Evolutionary conservation across 1,140 invertebrate species (phyloP), one percentile per base, ranked within the genome.

Genomic region (Plutomurus gul): DNA sequence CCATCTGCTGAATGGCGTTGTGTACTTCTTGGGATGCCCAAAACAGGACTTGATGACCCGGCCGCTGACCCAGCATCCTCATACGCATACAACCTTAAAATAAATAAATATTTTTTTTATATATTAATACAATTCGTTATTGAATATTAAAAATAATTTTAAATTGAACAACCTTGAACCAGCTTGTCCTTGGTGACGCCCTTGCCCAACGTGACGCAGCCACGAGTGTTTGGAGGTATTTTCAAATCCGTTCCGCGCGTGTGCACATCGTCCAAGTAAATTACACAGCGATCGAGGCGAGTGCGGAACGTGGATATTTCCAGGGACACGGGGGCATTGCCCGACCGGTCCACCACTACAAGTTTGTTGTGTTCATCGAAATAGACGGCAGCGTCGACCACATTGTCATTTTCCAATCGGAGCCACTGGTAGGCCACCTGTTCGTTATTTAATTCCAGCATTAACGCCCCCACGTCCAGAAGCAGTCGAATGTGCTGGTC

Each of bases 221-320:
- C 82, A 25, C 56, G 18, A 4, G 47, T 56, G 4, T 46, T 56
- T 1, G 30, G 30, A 8, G 81, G 81, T 8, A 83, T 49, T 76
- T 81, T 83, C 18, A 83, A 46, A 47, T 83, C 82, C 13, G 82
- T 83, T 4, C 82, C 82, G 16, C 82, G 71, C 20, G 82, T 83
- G 43, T 83, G 82, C 1, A 74, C 56, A 40, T 83, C 82, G 37
- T 83, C 82, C 72, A 83, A 70, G 37, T 82, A 83, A 56, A 83
- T 77, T 16, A 75, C 75, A 16, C 77, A 79, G 5, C 56, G 18
- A 10, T 80, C 77, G 36, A 82, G 30, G 40, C 60, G 22, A 0
- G 36, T 65, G 20, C 56, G 18, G 49, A 37, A 82, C 11, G 81
- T 60, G 7, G 76, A 80, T 0, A 82, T 33, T 40, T 77, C 75